Conservation (phyloP, 2,113 vertebrate genomes). For the Hydropotes inermis region DNA sequence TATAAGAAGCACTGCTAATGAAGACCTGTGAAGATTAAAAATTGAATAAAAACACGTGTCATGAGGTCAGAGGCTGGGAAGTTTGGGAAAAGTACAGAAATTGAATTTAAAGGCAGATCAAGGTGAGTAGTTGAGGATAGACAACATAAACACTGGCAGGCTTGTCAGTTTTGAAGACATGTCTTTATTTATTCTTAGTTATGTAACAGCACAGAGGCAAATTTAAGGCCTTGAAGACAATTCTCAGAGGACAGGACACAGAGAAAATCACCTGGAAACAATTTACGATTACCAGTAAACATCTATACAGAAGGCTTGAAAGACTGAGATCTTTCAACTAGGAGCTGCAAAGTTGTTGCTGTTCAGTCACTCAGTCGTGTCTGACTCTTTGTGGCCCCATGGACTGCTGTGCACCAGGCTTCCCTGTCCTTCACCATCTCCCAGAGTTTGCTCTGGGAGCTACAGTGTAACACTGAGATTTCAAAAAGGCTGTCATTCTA, state of each 20-base stretch:
- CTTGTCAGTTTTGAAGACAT: not conserved
- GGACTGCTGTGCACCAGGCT: not conserved
- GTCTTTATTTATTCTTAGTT: not conserved
- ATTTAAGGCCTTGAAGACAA: not conserved
- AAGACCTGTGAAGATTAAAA: conserved; percentile 13
- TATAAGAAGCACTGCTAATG: not conserved
- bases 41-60: not conserved
- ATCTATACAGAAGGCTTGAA: not conserved
- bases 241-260: not conserved
- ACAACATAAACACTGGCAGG: not conserved
- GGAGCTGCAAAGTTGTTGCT: not conserved
- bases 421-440: not conserved
- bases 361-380: not conserved
- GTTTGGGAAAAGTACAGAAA: not conserved
- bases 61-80: not conserved
- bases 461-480: not conserved
- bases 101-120: not conserved
- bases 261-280: not conserved
- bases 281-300: not conserved
- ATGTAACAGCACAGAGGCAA: not conserved
- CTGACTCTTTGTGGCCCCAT: not conserved
- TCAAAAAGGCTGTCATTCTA: not conserved
- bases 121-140: not conserved
- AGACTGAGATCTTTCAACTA: not conserved
- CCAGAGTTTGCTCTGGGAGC: not conserved